Evolutionary conservation across 2,113 vertebrate species (phyloP).

Genomic region (Toxostoma redivivum): DNA sequence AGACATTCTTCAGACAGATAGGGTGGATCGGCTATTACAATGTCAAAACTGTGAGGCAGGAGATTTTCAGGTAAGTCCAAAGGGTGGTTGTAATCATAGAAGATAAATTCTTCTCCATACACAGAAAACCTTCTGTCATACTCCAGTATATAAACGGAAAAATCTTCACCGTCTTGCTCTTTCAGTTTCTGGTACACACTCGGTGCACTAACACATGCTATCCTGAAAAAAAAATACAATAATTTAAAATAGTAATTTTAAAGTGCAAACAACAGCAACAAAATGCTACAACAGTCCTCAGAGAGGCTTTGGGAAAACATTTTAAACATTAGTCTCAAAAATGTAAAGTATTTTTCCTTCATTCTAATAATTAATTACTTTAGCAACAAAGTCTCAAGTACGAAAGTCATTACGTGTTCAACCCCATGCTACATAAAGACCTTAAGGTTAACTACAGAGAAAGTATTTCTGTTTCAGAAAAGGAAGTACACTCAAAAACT

Average conservation of each 20-base stretch:
- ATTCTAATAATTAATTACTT: neutral
- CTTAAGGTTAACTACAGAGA: neutral
- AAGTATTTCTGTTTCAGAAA: neutral
- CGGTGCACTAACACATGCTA: slow-evolving; percentile 90
- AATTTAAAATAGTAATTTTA: neutral
- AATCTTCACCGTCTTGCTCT: slow-evolving; percentile 59
- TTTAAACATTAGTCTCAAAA: neutral
- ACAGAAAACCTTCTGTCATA: slow-evolving; percentile 87
- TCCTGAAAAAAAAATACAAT: slow-evolving; percentile 67
- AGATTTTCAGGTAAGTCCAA: slow-evolving; percentile 73
- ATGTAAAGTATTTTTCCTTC: neutral
- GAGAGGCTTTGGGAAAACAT: neutral
- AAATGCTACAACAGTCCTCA: neutral
- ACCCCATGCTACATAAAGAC: neutral
- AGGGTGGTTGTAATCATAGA: slow-evolving; percentile 92
- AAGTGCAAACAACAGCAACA: neutral
- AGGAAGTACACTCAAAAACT: neutral
- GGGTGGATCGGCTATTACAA: slow-evolving; percentile 92
- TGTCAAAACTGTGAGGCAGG: slow-evolving; percentile 82
- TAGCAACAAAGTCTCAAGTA: neutral
- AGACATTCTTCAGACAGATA: slow-evolving; percentile 94
- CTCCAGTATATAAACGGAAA: slow-evolving; percentile 80
- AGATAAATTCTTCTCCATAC: slow-evolving; percentile 90
- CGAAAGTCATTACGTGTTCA: neutral
- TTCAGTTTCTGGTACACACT: slow-evolving; percentile 94